Percentiles rank a stretch among this genome's conserved stretches.
phyloP scores from a whole-genome alignment of 92 coral and sea anemone species.

The Porites lobata region DNA sequence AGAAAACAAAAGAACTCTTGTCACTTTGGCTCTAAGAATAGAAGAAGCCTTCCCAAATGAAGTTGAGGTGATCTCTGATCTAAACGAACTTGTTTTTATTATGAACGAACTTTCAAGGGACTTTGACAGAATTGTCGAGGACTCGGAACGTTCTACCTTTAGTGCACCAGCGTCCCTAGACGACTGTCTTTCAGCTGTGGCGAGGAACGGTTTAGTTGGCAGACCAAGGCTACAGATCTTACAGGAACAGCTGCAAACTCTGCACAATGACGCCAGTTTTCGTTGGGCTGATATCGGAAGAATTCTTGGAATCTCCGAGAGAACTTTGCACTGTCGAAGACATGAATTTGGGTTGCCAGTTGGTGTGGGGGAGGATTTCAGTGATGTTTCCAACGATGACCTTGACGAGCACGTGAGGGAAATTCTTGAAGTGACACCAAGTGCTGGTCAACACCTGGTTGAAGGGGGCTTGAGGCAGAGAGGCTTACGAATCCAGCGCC shows the following conservation, averaged over 20 bases:
- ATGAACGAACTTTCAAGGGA: conserved; percentile 18
- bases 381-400: conserved; percentile 37
- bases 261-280: no score
- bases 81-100: conserved; percentile 12
- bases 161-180: conserved; percentile 22
- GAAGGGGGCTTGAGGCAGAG: conserved; percentile 47
- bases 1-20: conserved; percentile 16
- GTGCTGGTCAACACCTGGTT: conserved; percentile 56
- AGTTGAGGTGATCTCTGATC: conserved; percentile 10
- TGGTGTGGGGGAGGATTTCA: conserved; percentile 43
- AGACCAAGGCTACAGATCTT: conserved; percentile 17
- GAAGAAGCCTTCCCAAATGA: conserved; percentile 23
- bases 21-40: conserved; percentile 12
- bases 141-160: conserved; percentile 7
- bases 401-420: conserved; percentile 42
- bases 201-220: conserved; percentile 30
- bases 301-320: conserved; percentile 52
- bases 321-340: conserved; percentile 45
- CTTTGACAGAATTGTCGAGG: conserved; percentile 24
- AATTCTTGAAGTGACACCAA: conserved; percentile 35
- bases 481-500: conserved; percentile 44
- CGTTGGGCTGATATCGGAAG: neutral
- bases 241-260: no score
- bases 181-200: conserved; percentile 22
- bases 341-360: conserved; percentile 64